These are phyloP conservation scores for Melanotaenia boesemani DNA, from an alignment of 2,797 vertebrate genomes.

Conservation along the genomic window DNA sequence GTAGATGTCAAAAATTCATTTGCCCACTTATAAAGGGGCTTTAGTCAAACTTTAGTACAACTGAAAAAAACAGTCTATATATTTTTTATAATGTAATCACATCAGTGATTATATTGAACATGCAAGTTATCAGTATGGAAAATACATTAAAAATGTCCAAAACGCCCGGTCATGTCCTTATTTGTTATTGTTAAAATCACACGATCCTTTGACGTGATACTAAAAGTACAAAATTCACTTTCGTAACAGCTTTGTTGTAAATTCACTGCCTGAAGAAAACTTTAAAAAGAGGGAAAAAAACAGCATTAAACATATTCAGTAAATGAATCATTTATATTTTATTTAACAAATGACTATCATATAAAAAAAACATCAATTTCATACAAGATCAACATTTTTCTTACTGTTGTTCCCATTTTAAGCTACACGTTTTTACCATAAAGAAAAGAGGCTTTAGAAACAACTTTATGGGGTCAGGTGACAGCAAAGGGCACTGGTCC, in stretches of 20 bases:
- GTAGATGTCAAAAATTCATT: no score
- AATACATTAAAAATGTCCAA: background rate
- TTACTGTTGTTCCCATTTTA: constrained; percentile 19
- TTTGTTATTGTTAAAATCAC: background rate
- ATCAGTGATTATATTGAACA: background rate
- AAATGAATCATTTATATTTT: constrained; percentile 10
- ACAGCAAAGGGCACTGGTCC: constrained; percentile 16
- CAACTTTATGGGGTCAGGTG: background rate
- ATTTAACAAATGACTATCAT: constrained; percentile 26
- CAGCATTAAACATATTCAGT: constrained; percentile 4
- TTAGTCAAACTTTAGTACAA: background rate
- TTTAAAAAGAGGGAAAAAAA: constrained; percentile 4
- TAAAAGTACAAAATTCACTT: constrained; percentile 1
- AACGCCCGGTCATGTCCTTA: constrained; percentile 3
- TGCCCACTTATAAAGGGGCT: background rate
- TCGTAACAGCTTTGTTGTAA: constrained; percentile 1
- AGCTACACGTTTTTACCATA: background rate
- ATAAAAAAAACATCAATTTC: constrained; percentile 20
- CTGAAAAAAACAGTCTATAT: background rate
- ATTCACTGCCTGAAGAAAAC: background rate
- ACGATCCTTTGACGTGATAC: constrained; percentile 6
- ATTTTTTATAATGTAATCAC: background rate
- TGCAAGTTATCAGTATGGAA: background rate
- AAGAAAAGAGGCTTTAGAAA: background rate
- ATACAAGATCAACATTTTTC: constrained; percentile 32